These are phyloP conservation scores for Tinamus major DNA, from an alignment of 2,797 vertebrate species.

Conservation along the genomic window DNA sequence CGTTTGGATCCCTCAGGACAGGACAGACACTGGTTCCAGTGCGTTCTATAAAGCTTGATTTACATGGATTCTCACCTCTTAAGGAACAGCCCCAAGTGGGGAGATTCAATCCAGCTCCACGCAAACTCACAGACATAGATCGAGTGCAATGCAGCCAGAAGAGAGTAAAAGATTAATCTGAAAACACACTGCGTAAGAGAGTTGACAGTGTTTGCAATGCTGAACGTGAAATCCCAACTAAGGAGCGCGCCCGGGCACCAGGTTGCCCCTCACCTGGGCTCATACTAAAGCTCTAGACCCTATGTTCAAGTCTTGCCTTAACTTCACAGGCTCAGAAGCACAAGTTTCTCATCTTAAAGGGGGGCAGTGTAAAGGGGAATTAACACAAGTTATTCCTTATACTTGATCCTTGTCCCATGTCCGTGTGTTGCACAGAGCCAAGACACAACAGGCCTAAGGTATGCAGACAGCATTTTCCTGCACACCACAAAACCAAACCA, in stretches of 20 bases:
- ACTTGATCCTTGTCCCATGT: not conserved
- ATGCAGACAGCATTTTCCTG: not conserved
- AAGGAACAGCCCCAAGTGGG: not conserved
- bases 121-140: not conserved
- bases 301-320: not conserved
- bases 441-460: not conserved
- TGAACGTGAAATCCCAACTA: not conserved
- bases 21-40: not conserved
- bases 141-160: not conserved
- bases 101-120: not conserved
- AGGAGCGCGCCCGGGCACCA: not conserved
- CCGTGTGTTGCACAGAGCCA: not conserved
- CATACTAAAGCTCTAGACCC: not conserved
- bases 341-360: not conserved
- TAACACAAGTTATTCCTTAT: not conserved
- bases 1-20: not conserved
- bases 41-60: not conserved
- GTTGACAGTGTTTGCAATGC: not conserved
- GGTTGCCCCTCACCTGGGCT: not conserved
- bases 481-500: conserved; percentile 37
- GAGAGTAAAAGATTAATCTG: conserved; percentile 9
- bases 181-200: not conserved
- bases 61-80: not conserved
- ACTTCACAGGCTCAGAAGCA: not conserved
- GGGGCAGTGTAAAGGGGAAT: no score